phyloP scores from a whole-genome alignment of 2,888 invertebrate species.

The Andrena camellia region DNA sequence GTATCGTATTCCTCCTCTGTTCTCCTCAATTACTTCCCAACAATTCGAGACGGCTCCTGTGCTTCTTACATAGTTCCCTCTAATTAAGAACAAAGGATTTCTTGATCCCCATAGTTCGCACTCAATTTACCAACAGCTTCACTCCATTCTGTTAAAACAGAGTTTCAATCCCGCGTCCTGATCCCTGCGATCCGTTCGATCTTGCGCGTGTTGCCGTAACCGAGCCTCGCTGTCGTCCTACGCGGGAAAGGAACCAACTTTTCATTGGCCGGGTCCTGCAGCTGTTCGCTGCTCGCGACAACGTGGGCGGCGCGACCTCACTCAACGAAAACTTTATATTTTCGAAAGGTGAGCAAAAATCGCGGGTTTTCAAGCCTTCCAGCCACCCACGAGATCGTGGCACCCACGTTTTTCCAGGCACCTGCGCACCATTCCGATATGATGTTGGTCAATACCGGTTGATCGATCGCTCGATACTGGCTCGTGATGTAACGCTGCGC shows the following conservation, averaged over 20 bases:
- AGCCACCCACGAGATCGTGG: constrained; percentile 67
- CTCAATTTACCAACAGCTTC: not conserved
- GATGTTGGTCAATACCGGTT: constrained; percentile 60
- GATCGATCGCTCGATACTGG: constrained; percentile 56
- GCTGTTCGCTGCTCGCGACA: constrained; percentile 61
- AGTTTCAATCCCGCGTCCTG: constrained; percentile 13
- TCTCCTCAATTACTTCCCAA: constrained; percentile 49
- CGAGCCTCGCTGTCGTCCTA: constrained; percentile 65
- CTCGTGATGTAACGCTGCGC: constrained; percentile 57
- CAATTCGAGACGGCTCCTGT: constrained; percentile 24
- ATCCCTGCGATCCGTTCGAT: constrained; percentile 23
- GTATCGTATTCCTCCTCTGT: constrained; percentile 25
- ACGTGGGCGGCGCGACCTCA: constrained; percentile 69
- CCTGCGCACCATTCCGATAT: constrained; percentile 62
- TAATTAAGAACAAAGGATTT: not conserved
- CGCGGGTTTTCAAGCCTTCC: constrained; percentile 62
- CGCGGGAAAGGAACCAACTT: constrained; percentile 73
- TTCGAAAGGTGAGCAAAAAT: constrained; percentile 74
- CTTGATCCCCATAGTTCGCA: not conserved
- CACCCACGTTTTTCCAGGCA: constrained; percentile 70
- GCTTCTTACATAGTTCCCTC: not conserved
- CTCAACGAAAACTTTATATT: constrained; percentile 73
- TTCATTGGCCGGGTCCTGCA: constrained; percentile 68
- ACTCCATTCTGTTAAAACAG: constrained; percentile 1
- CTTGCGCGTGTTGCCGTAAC: constrained; percentile 50